phyloP scores from a whole-genome alignment of 2,888 invertebrate species.

The Neocrepidodera transversa region DNA sequence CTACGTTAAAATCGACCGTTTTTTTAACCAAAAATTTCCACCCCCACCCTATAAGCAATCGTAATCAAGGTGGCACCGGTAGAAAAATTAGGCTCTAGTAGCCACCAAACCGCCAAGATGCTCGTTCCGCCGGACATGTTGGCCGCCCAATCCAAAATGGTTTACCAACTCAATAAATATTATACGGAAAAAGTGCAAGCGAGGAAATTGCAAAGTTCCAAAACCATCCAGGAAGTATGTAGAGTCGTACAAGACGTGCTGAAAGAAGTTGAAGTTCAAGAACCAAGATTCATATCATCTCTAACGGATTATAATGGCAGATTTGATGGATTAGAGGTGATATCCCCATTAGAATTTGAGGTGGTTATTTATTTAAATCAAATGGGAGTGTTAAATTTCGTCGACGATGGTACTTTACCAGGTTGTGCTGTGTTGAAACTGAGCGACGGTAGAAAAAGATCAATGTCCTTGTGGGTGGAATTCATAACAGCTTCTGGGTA shows the following conservation, averaged over 20 bases:
- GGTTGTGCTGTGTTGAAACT: conserved; percentile 86
- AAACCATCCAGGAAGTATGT: conserved; percentile 78
- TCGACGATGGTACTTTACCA: conserved; percentile 81
- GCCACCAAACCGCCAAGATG: conserved; percentile 67
- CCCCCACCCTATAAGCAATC: conserved; percentile 39
- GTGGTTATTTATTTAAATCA: conserved; percentile 84
- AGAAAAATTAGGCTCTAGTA: conserved; percentile 50
- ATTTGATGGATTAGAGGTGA: conserved; percentile 79
- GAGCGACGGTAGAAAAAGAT: conserved; percentile 83
- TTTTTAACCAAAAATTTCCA: conserved; percentile 21
- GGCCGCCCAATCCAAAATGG: conserved; percentile 92
- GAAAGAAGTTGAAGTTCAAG: conserved; percentile 85
- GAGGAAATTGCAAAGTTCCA: conserved; percentile 73
- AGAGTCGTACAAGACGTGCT: conserved; percentile 83
- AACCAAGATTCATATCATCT: conserved; percentile 81
- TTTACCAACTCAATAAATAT: conserved; percentile 87
- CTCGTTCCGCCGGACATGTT: conserved; percentile 92
- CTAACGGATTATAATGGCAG: conserved; percentile 77
- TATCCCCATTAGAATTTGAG: conserved; percentile 82
- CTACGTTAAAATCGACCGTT: conserved; percentile 15
- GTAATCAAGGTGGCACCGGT: conserved; percentile 50
- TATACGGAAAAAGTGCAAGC: conserved; percentile 78
- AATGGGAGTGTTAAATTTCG: conserved; percentile 90
- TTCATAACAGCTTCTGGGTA: conserved; percentile 89
- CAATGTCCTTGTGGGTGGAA: conserved; percentile 92